Conservation (phyloP, 2,113 vertebrate species). For the Forbesichthys agassizii region DNA sequence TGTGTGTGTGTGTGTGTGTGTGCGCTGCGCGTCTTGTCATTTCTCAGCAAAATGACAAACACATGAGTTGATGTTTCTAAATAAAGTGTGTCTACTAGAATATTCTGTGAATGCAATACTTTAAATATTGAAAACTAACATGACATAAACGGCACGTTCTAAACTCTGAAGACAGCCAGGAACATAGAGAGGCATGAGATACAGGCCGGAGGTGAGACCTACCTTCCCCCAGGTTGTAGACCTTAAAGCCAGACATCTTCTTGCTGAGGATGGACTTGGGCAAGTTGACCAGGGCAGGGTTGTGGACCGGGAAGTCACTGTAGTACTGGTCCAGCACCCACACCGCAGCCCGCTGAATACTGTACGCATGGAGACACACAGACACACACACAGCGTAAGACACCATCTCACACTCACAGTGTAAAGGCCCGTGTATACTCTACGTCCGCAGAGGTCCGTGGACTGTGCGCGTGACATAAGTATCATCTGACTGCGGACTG, state of each 20-base stretch:
- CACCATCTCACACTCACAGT: neutral
- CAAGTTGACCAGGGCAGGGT: slow-evolving; percentile 93
- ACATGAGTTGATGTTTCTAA: too few species aligned
- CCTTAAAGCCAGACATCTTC: slow-evolving; percentile 97
- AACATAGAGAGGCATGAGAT: neutral
- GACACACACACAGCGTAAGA: neutral
- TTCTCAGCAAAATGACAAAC: too few species aligned
- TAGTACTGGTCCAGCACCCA: slow-evolving; percentile 98
- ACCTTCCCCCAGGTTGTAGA: slow-evolving; percentile 93
- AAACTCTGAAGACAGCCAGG: neutral
- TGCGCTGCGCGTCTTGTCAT: too few species aligned
- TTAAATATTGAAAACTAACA: neutral
- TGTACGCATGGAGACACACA: slow-evolving; percentile 50
- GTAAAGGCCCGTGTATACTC: too few species aligned
- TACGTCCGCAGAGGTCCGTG: too few species aligned
- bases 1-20: too few species aligned
- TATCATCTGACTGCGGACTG: too few species aligned
- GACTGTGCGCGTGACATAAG: too few species aligned
- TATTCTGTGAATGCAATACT: too few species aligned
- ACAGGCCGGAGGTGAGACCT: slow-evolving; percentile 13
- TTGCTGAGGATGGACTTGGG: slow-evolving; percentile 96
- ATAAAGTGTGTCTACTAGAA: too few species aligned
- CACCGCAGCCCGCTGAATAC: slow-evolving; percentile 92
- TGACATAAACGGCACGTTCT: neutral
- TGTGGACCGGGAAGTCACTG: slow-evolving; percentile 94